Conservation (phyloP, 2,888 invertebrate species). For the Lathronympha strigana region DNA sequence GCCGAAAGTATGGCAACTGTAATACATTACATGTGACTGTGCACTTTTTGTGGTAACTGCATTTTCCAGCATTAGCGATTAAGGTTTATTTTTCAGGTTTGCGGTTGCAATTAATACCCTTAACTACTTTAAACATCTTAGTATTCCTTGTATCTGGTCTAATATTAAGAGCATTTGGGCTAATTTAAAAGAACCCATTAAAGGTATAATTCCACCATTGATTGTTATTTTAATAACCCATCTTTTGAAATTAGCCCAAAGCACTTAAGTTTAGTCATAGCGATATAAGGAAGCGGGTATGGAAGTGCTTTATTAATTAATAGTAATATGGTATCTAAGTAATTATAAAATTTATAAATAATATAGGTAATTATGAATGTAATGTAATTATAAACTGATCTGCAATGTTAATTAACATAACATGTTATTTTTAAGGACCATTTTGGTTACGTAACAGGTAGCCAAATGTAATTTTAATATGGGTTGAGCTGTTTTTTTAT, state of each 20-base stretch:
- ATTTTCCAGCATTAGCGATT: too few species aligned
- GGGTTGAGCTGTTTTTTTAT: background rate
- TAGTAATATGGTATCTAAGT: constrained; percentile 5
- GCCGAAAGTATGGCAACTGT: too few species aligned
- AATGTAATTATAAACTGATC: constrained; percentile 34
- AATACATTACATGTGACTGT: too few species aligned
- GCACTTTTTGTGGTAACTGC: too few species aligned
- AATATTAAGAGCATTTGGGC: background rate
- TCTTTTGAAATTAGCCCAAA: background rate
- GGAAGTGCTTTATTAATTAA: constrained; percentile 34
- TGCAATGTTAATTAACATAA: constrained; percentile 31
- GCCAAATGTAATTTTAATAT: background rate
- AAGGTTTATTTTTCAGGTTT: too few species aligned
- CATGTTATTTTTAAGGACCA: constrained; percentile 27
- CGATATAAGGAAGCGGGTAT: constrained; percentile 15
- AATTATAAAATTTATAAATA: too few species aligned
- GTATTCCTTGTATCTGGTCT: too few species aligned
- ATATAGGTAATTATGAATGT: background rate
- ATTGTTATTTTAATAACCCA: background rate
- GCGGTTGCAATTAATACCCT: too few species aligned
- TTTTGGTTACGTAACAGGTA: constrained; percentile 4
- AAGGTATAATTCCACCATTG: background rate
- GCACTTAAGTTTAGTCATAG: constrained; percentile 4
- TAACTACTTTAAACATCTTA: too few species aligned
- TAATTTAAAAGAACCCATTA: background rate